Conservation (phyloP, 2,113 vertebrate species). For the Saguinus midas region DNA sequence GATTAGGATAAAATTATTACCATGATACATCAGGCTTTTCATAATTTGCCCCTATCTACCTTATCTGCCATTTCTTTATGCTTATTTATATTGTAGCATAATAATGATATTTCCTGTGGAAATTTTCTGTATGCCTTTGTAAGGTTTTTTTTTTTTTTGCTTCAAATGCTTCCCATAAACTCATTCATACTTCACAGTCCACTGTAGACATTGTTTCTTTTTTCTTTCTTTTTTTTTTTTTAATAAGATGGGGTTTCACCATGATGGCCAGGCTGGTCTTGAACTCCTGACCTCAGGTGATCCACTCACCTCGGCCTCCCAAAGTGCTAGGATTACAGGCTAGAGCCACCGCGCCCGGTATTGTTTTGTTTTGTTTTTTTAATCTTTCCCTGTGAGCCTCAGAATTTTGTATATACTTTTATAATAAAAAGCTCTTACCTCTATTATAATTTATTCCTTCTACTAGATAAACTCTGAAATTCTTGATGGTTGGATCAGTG, state of each 20-base stretch:
- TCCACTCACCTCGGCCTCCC: too few relatives aligned
- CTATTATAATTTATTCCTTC: not conserved
- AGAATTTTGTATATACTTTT: slow-evolving; percentile 1
- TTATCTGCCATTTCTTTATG: not conserved
- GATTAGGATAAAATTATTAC: not conserved
- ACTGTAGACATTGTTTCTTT: not conserved
- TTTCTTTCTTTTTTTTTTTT: too few relatives aligned
- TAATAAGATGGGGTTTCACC: too few relatives aligned
- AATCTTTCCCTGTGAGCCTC: not conserved
- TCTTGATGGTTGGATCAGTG: not conserved
- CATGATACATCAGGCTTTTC: not conserved
- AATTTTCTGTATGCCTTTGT: not conserved
- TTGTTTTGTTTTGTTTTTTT: not conserved
- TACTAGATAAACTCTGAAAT: not conserved
- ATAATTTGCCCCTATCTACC: not conserved
- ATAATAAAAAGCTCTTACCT: not conserved
- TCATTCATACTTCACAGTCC: not conserved
- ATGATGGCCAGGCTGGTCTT: too few relatives aligned
- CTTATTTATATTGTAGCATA: not conserved
- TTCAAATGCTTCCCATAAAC: not conserved
- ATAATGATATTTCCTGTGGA: not conserved
- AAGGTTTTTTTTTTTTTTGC: not conserved
- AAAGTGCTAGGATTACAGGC: too few relatives aligned
- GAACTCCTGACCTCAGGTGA: too few relatives aligned
- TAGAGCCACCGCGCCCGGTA: too few relatives aligned